Base-by-base conservation (phyloP, 2,888 invertebrate species). In the Steinernema carpocapsae region DNA sequence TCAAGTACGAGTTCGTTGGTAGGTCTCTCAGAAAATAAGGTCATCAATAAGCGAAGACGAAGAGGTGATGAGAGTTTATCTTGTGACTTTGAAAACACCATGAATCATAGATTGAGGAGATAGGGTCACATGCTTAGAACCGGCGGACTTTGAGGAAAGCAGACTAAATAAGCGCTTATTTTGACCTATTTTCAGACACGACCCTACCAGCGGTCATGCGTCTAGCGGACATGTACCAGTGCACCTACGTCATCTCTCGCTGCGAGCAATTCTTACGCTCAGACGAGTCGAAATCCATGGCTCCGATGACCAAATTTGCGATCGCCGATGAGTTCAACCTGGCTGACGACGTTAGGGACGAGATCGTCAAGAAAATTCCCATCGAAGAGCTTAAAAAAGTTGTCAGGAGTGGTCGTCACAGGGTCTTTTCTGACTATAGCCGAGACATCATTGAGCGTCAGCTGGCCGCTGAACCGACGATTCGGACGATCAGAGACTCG, bases 1-100 rank as follows among this genome's bases (percentile, higher is more conserved):
- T 64, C 17, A 64, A 64, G 64, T 64, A 64, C 64, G 64, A 64
- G 64, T 64, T 64, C 14, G 64, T 64, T 12, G 64, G 64, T 64
- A 64, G 32, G 64, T 32, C 52, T 1, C 24, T 52, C 14, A 3
- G 3, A 3, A 7, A 4, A 3, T n/a, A 48, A 48, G 17, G 37
- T 4, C 48, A n/a, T 48, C 48, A n/a, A n/a, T 48, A 37, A 37
- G 4, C n/a, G n/a, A n/a, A n/a, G n/a, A n/a, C n/a, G n/a, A n/a
- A n/a, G n/a, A n/a, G n/a, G n/a, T n/a, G 4, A 48, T 48, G 48
- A 17, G n/a, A n/a, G 52, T 52, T 52, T 52, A 52, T 52, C 52
- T 52, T 52, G 52, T 52, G 52, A 52, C 52, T 12, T 1, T 2
- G 52, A 17, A 17, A 17, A 17, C 17, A 17, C 6, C 19, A 10